Conservation (phyloP, 2,113 vertebrate genomes). For the Thalassarche chlororhynchos region DNA sequence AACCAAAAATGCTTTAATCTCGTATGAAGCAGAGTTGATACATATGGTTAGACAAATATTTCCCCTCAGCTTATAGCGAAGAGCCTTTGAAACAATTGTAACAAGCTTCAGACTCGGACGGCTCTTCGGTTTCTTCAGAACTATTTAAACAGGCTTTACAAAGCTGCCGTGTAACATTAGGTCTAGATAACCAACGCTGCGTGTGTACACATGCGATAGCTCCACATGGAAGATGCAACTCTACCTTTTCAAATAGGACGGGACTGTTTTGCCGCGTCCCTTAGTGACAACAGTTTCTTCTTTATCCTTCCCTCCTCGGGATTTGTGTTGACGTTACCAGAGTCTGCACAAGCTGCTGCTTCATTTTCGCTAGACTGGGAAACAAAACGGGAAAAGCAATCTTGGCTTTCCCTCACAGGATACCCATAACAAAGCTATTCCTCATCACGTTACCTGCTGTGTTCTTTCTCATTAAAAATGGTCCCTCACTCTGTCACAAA, state of each 20-base stretch:
- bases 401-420: not conserved
- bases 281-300: not conserved
- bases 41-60: fast-evolving
- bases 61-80: not conserved
- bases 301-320: not conserved
- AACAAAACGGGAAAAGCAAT: not conserved
- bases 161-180: not conserved
- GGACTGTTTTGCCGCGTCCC: not conserved
- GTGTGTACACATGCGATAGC: fast-evolving
- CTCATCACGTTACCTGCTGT: fast-evolving
- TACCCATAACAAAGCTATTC: not conserved
- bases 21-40: fast-evolving
- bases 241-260: too few species aligned
- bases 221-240: not conserved
- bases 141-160: not conserved
- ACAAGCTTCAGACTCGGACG: not conserved
- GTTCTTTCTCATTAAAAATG: not conserved
- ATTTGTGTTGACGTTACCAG: not conserved
- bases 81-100: not conserved
- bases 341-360: not conserved
- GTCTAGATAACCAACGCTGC: not conserved
- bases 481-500: not conserved
- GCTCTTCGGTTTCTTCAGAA: not conserved
- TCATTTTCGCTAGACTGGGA: not conserved
- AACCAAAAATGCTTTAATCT: not conserved